Base-by-base conservation (phyloP, 53 echinoderm and acorn worm genomes). In the Echinarachnius parma region DNA sequence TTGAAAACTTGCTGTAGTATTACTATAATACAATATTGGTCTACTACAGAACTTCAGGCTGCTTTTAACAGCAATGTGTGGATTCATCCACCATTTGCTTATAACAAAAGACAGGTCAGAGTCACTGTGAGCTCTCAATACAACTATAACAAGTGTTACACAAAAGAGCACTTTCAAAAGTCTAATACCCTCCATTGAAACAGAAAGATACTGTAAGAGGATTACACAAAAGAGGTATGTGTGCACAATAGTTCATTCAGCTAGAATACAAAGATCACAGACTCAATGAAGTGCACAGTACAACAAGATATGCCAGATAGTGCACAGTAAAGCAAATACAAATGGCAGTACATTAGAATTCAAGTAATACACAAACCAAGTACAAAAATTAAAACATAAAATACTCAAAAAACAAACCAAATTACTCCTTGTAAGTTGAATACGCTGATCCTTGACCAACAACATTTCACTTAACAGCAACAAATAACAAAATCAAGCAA, bases 151-250 rank as follows among this genome's bases (percentile, higher is more conserved):
- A 26, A 55, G 28, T 55, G 56, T 55, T 55, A 55, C 19, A 55
- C 56, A 55, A 27, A 55, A 55, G 56, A 55, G 56, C 56, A 55
- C 56, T 55, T 55, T 28, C 56, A 55, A 27, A 26, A 55, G 28
- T 25, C 56, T 55, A 55, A 8, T 27, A 55, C 56, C 56, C 56
- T 55, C 9, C 56, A 55, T 55, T 55, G 28, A 28, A 24, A 55
- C 56, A 55, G 30, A n/a, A n/a, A n/a, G 16, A 55, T 55, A 55
- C 56, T 14, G 11, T 25, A 28, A 27, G 28, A 55, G 56, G 56
- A 5, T 10, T 27, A 2, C 8, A 55, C 56, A 55, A 55, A 55
- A 18, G 28, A 53, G 27, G n/a, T 10, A 55, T 27, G 56, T 2
- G 14, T 26, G 56, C 56, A 1, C 28, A 55, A 2, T 14, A 2